Conservation (phyloP, 1,140 invertebrate species). For the Caerostris darwini region DNA sequence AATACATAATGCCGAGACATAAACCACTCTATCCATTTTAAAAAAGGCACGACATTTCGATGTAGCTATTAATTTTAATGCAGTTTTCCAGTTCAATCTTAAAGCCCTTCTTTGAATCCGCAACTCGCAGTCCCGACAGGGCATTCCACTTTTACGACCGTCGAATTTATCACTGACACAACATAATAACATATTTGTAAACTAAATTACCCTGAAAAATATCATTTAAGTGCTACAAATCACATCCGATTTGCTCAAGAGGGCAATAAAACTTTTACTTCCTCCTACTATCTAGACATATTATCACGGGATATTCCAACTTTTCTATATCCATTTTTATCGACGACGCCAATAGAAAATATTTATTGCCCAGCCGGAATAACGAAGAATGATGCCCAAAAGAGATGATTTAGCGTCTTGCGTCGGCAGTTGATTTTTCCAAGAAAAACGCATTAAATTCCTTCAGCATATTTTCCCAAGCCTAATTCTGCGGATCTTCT, state of each 20-base stretch:
- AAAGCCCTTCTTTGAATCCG: not conserved
- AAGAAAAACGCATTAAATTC: conserved; percentile 72
- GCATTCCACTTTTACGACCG: conserved; percentile 47
- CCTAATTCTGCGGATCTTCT: conserved; percentile 41
- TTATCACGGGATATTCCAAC: conserved; percentile 55
- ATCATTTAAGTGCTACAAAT: conserved; percentile 68
- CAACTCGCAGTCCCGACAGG: not conserved
- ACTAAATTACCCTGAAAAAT: conserved; percentile 70
- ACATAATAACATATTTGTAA: conserved; percentile 72
- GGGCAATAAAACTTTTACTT: conserved; percentile 69
- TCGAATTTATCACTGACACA: conserved; percentile 61
- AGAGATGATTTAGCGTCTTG: conserved; percentile 55
- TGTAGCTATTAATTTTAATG: conserved; percentile 22
- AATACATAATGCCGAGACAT: no score
- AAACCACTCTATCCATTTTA: not conserved
- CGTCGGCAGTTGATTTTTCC: conserved; percentile 45
- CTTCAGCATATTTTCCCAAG: conserved; percentile 56
- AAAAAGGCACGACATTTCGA: not conserved
- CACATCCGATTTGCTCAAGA: conserved; percentile 56
- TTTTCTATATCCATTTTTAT: conserved; percentile 66
- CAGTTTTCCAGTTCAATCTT: not conserved
- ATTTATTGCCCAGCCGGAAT: conserved; percentile 37
- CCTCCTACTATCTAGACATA: conserved; percentile 30
- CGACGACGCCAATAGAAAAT: conserved; percentile 49
- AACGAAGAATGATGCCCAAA: conserved; percentile 53